Evolutionary conservation across 2,797 vertebrate species (phyloP).

Genomic region (Adrianichthys oophorus): DNA sequence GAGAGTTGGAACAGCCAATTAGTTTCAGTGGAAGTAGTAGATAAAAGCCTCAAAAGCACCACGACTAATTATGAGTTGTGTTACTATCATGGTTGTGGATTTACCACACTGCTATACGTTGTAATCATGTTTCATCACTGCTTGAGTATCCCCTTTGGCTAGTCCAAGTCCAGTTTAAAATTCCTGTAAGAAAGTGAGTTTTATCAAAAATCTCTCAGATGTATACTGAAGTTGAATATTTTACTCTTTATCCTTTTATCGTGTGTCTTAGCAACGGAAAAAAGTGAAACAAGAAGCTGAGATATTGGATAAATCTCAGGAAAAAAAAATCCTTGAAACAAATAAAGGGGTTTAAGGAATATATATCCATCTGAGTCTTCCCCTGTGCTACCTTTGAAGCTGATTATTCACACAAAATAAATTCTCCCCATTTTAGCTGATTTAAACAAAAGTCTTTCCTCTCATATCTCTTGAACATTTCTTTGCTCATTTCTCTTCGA

Average conservation of each 20-base stretch:
- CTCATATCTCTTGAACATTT: constrained; percentile 57
- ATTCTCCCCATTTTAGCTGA: constrained; percentile 50
- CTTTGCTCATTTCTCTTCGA: constrained; percentile 61
- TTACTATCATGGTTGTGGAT: constrained; percentile 24
- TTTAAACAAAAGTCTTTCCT: constrained; percentile 28
- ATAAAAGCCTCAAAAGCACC: constrained; percentile 51
- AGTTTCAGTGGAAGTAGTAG: constrained; percentile 29
- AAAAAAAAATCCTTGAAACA: constrained; percentile 20
- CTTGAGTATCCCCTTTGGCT: constrained; percentile 40
- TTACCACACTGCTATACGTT: constrained; percentile 14
- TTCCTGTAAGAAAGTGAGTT: constrained; percentile 21
- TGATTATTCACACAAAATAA: constrained; percentile 57
- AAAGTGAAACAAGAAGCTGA: constrained; percentile 26
- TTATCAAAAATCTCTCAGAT: constrained; percentile 43
- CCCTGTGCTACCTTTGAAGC: constrained; percentile 52
- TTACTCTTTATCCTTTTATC: constrained; percentile 45
- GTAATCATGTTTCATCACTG: constrained; percentile 37
- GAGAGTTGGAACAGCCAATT: constrained; percentile 45
- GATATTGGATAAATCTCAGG: constrained; percentile 35
- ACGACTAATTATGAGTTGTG: constrained; percentile 30
- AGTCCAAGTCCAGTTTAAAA: constrained; percentile 21
- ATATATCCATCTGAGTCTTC: constrained; percentile 38
- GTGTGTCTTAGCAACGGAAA: constrained; percentile 40
- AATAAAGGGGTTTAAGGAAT: no score
- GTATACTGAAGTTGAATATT: constrained; percentile 43